These are phyloP conservation scores for Calycopis cecrops DNA, from an alignment of 1,140 invertebrate genomes.

Conservation along the genomic window DNA sequence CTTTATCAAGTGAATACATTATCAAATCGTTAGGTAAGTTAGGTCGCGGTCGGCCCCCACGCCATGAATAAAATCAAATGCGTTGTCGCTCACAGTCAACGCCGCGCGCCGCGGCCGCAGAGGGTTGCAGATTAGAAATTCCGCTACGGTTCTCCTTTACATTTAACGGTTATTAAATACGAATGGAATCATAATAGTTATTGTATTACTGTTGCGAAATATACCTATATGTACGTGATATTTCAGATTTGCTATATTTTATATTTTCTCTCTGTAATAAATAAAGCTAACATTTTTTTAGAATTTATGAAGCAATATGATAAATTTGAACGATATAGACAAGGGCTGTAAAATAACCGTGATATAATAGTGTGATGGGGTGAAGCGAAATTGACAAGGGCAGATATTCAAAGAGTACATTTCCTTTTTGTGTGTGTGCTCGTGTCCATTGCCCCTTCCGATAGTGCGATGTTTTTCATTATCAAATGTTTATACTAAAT, in stretches of 20 bases:
- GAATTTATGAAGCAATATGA: slow-evolving; percentile 14
- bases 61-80: slow-evolving; percentile 70
- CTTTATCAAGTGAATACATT: slow-evolving; percentile 74
- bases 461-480: too few relatives aligned
- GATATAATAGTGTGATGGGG: slow-evolving; percentile 41
- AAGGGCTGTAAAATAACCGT: slow-evolving; percentile 35
- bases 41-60: slow-evolving; percentile 52
- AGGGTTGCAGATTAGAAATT: slow-evolving; percentile 64
- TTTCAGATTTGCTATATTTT: slow-evolving; percentile 3
- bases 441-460: slow-evolving; percentile 11
- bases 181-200: slow-evolving; percentile 53
- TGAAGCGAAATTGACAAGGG: slow-evolving; percentile 51
- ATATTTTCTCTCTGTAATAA: neutral
- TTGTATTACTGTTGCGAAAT: slow-evolving; percentile 32
- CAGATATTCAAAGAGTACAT: slow-evolving; percentile 45
- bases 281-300: neutral
- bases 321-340: slow-evolving; percentile 36
- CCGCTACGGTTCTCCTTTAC: slow-evolving; percentile 34
- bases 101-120: slow-evolving; percentile 31
- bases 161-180: slow-evolving; percentile 63
- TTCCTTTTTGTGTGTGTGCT: slow-evolving; percentile 21
- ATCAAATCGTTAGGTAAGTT: slow-evolving; percentile 72
- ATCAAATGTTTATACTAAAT: too few relatives aligned
- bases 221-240: neutral
- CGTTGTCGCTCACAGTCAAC: slow-evolving; percentile 44